Percentiles rank a stretch among this genome's conserved stretches.
These are phyloP conservation scores for Teleiodes luculella DNA, from an alignment of 2,888 invertebrate genomes.

Conservation along the genomic window DNA sequence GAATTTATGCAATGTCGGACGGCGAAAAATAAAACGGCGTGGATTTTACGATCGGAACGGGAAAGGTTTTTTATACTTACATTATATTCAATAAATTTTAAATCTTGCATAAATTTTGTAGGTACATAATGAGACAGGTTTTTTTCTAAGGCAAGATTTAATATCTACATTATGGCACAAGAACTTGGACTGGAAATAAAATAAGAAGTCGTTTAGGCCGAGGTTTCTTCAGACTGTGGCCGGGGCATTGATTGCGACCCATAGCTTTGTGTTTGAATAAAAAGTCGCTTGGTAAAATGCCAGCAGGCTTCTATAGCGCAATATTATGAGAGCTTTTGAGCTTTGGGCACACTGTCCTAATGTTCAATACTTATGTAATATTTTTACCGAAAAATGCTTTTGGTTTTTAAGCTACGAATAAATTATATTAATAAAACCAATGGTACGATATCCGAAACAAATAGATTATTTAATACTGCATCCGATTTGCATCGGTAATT, in stretches of 20 bases:
- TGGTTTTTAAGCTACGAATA: too few species aligned
- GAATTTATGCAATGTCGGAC: conserved; percentile 7
- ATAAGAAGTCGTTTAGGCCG: conserved; percentile 50
- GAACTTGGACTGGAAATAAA: conserved; percentile 46
- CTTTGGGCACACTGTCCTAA: conserved; percentile 30
- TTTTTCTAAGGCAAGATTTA: not conserved
- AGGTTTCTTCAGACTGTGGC: conserved; percentile 43
- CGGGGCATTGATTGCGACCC: conserved; percentile 65
- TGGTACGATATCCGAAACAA: too few species aligned
- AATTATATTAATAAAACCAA: too few species aligned
- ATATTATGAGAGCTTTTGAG: conserved; percentile 52
- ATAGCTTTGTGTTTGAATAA: conserved; percentile 65
- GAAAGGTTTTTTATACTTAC: not conserved
- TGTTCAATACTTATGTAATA: not conserved
- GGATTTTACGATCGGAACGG: not conserved
- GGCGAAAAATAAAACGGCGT: not conserved
- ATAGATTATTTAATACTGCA: too few species aligned
- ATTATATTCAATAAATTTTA: not conserved
- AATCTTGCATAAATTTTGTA: not conserved
- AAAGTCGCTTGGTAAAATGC: conserved; percentile 71
- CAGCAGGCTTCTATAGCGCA: conserved; percentile 45
- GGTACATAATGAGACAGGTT: not conserved
- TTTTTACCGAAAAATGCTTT: too few species aligned
- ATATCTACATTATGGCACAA: conserved; percentile 45
- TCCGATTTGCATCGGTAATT: too few species aligned